phyloP scores from a whole-genome alignment of 2,888 invertebrate genomes.

The Drosophila meridionalis region DNA sequence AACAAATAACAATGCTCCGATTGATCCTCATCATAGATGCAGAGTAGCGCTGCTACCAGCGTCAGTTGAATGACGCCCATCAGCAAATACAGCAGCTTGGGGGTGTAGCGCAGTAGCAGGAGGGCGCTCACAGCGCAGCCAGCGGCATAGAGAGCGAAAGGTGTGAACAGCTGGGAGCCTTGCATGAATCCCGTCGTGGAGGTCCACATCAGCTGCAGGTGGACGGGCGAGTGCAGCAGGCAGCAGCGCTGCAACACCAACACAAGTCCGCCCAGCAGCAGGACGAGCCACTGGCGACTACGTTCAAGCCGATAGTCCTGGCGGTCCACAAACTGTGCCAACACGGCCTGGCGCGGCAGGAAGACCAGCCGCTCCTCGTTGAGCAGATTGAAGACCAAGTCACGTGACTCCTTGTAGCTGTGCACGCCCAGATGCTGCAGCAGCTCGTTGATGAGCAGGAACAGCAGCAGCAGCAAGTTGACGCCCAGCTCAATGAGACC shows the following conservation, averaged over 20 bases:
- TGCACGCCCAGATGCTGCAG: constrained; percentile 70
- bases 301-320: constrained; percentile 64
- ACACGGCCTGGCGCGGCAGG: constrained; percentile 62
- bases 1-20: constrained; percentile 75
- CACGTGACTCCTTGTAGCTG: constrained; percentile 76
- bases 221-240: constrained; percentile 67
- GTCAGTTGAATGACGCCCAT: constrained; percentile 80
- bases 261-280: constrained; percentile 55
- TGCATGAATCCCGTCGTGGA: constrained; percentile 63
- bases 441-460: constrained; percentile 73
- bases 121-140: constrained; percentile 68
- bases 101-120: constrained; percentile 72
- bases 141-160: constrained; percentile 64
- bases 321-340: constrained; percentile 71
- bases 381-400: constrained; percentile 78
- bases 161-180: constrained; percentile 53
- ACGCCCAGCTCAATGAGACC: constrained; percentile 71
- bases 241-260: constrained; percentile 65
- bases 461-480: constrained; percentile 50
- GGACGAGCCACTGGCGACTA: constrained; percentile 74
- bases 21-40: constrained; percentile 73
- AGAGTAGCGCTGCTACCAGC: constrained; percentile 69
- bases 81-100: constrained; percentile 76
- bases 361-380: constrained; percentile 78
- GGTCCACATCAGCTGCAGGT: constrained; percentile 70